Evolutionary conservation across 2,113 vertebrate genomes (phyloP), one percentile per base, ranked within the genome.

Genomic region (Regulus satrapa): DNA sequence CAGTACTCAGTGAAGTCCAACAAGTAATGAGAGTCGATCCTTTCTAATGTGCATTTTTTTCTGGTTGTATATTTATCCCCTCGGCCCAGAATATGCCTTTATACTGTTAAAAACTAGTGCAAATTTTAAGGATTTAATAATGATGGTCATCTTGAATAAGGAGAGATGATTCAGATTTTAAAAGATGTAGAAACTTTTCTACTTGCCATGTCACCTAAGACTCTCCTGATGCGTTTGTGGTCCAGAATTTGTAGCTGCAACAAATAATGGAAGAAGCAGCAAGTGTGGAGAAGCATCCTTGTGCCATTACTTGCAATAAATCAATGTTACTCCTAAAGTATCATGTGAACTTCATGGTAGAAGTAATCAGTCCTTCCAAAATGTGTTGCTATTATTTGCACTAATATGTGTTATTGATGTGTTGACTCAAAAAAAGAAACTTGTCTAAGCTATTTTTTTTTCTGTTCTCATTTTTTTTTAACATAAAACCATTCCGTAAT

Each of bases 331-430:
- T 95, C 46, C 51, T 85, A 62, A 88, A 91, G 77, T 52, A 84
- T n/a, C 29, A 2, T 73, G 54, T 91, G 67, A 89, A 85, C 34
- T 93, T 94, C 45, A 23, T 62, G 77, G 59, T 69, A 91, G 85
- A 89, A 95, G 40, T 85, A 78, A 95, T 51, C 46, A 85, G 28
- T 92, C 72, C 71, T 94, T 96, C 94, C 91, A 90, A 90, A 94
- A 86, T 82, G 72, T 82, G 54, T 89, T 95, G 71, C 87, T 95
- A 14, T 69, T 89, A 76, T 71, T 96, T 95, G 88, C 92, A 90
- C 85, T 95, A 94, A 55, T 94, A 75, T 28, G 34, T 95, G 89
- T 95, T 94, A 73, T 20, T 36, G 64, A 80, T 93, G 79, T 78
- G 69, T 94, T 86, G 75, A 61, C 63, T 96, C 73, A 69, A 75